These are phyloP conservation scores for Parascotia fuliginaria DNA, from an alignment of 2,888 invertebrate genomes.

Conservation along the genomic window DNA sequence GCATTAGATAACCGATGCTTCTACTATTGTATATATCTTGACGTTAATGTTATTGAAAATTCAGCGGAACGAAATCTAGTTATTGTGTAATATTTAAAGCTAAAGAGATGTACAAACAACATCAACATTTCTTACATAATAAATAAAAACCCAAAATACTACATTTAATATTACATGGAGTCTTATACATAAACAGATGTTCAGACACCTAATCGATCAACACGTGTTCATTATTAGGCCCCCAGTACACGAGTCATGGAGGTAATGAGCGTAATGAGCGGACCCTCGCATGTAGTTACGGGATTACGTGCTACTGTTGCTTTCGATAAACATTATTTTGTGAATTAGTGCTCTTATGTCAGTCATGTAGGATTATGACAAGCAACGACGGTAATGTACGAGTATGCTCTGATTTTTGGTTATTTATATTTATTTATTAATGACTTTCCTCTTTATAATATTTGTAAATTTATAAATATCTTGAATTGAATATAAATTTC, in stretches of 20 bases:
- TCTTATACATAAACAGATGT: constrained; percentile 29
- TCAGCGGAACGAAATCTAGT: no score
- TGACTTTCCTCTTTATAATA: no score
- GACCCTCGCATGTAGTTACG: constrained; percentile 47
- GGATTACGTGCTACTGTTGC: constrained; percentile 64
- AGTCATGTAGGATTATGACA: constrained; percentile 25
- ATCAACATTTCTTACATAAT: no score
- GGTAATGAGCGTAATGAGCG: constrained; percentile 62
- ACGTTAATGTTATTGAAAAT: no score
- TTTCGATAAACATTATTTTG: constrained; percentile 66
- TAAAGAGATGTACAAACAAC: no score
- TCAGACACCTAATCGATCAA: constrained; percentile 32
- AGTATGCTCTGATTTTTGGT: not conserved
- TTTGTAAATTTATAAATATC: no score
- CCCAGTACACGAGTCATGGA: constrained; percentile 50
- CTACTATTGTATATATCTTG: no score
- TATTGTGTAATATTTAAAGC: no score
- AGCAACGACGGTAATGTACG: constrained; percentile 2
- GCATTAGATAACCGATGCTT: no score
- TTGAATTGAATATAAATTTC: no score
- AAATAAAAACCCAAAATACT: no score
- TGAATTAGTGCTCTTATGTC: constrained; percentile 49
- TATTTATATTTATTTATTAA: not conserved
- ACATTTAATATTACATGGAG: no score
- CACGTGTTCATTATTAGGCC: constrained; percentile 52